Conservation (phyloP, 1,140 invertebrate species). For the Drosophila prosaltans region DNA sequence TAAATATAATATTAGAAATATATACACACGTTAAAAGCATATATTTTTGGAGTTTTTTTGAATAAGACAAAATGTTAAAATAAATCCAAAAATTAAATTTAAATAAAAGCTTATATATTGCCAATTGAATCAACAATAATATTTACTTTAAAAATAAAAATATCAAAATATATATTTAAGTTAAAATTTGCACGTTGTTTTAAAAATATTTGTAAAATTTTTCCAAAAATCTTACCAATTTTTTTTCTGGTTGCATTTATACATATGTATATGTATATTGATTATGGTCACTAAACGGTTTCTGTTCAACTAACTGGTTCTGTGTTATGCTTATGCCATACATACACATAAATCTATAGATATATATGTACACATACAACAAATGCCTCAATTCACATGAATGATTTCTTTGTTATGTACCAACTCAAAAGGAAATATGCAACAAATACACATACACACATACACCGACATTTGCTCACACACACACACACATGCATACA, state of each 20-base stretch:
- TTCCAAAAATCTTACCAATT: not conserved
- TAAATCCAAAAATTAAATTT: no score
- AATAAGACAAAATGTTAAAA: no score
- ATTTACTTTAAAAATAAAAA: no score
- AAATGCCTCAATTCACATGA: constrained; percentile 61
- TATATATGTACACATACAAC: constrained; percentile 36
- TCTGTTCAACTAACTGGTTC: not conserved
- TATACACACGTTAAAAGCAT: no score
- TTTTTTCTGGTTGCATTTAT: not conserved
- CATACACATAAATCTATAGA: constrained; percentile 26
- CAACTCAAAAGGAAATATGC: constrained; percentile 39
- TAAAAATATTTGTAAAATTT: no score
- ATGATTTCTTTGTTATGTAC: constrained; percentile 60
- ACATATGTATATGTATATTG: not conserved
- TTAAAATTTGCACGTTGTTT: no score
- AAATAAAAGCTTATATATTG: no score
- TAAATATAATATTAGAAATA: no score
- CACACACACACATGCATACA: constrained; percentile 31
- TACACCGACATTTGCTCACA: constrained; percentile 19
- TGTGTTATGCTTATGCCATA: constrained; percentile 19
- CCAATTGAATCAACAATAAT: no score
- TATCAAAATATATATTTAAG: no score
- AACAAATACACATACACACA: constrained; percentile 30
- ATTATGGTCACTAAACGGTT: constrained; percentile 2
- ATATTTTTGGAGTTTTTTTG: no score